Evolutionary conservation across 2,888 invertebrate species (phyloP).

Genomic region (Cephus runcator): DNA sequence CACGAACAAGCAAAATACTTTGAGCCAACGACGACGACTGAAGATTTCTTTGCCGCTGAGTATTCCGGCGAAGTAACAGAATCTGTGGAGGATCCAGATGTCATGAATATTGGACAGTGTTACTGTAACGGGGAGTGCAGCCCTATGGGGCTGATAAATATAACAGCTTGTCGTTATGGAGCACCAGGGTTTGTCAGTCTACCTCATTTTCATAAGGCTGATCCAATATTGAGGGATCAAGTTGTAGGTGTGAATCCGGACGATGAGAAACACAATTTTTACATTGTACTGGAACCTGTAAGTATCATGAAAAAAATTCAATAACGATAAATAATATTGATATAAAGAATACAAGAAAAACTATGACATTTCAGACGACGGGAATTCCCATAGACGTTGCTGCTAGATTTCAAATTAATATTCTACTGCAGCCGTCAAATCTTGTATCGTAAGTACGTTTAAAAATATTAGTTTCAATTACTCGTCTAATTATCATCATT

Average conservation of each 20-base stretch:
- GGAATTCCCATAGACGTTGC: conserved; percentile 81
- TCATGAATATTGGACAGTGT: conserved; percentile 67
- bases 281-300: conserved; percentile 81
- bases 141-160: conserved; percentile 80
- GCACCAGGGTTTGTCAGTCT: conserved; percentile 86
- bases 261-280: conserved; percentile 78
- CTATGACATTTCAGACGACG: conserved; percentile 69
- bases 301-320: conserved; percentile 47
- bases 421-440: conserved; percentile 74
- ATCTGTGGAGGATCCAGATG: conserved; percentile 44
- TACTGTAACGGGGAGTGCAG: conserved; percentile 80
- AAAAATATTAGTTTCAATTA: neutral
- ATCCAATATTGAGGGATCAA: conserved; percentile 72
- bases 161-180: conserved; percentile 82
- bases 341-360: neutral
- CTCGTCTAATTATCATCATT: neutral
- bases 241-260: conserved; percentile 79
- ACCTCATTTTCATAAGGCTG: conserved; percentile 86
- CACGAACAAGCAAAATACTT: conserved; percentile 59
- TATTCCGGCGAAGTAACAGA: conserved; percentile 29
- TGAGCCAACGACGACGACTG: conserved; percentile 52
- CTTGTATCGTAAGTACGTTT: conserved; percentile 72
- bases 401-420: conserved; percentile 83
- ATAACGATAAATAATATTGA: neutral
- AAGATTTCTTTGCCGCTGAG: conserved; percentile 54